These are phyloP conservation scores for Catharus fuscescens DNA, from an alignment of 2,113 vertebrate genomes.

Conservation along the genomic window DNA sequence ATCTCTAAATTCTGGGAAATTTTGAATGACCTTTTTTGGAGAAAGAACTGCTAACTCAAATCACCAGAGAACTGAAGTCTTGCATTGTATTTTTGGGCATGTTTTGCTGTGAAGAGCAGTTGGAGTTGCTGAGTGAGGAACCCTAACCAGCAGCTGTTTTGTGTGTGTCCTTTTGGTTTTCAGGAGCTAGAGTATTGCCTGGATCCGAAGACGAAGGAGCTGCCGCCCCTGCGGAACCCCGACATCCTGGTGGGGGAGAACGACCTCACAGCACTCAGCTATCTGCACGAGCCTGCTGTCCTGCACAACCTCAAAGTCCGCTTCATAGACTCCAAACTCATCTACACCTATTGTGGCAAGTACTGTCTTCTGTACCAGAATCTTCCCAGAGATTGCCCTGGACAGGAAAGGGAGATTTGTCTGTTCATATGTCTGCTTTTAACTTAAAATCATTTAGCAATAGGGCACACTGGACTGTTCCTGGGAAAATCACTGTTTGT, in stretches of 20 bases:
- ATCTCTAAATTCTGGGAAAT: neutral
- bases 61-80: neutral
- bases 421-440: neutral
- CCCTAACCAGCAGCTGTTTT: rapidly evolving
- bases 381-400: neutral
- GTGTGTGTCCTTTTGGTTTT: neutral
- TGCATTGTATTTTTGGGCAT: neutral
- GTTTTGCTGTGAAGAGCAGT: neutral
- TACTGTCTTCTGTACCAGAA: neutral
- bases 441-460: neutral
- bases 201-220: constrained; percentile 88
- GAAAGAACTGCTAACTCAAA: neutral
- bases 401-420: neutral
- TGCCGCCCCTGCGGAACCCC: constrained; percentile 93
- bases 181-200: constrained; percentile 88
- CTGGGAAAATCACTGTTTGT: neutral
- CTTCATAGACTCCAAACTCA: constrained; percentile 96
- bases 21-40: neutral
- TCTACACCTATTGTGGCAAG: constrained; percentile 98
- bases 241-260: constrained; percentile 98
- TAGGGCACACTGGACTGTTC: neutral
- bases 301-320: constrained; percentile 97
- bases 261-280: constrained; percentile 97
- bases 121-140: neutral
- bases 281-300: constrained; percentile 96